Base-by-base conservation (phyloP, 2,888 invertebrate species). In the Biston betularia region DNA sequence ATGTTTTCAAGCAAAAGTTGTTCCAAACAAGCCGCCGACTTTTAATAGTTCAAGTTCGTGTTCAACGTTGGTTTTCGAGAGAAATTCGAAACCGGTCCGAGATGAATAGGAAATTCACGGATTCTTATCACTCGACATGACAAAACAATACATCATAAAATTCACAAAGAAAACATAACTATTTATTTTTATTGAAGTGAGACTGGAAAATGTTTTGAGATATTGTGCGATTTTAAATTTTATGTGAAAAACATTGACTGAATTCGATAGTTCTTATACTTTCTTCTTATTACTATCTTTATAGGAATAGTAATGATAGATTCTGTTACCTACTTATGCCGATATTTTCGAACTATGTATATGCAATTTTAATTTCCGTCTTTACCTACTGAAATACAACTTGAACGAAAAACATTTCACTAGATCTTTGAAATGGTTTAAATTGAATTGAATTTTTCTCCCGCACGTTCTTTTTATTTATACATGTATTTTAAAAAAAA, bases 1-100 rank as follows among this genome's bases (percentile, higher is more conserved):
- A 48, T 12, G 46, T 42, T 53, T 57, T 53, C 35, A 34, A 61
- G 52, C 44, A 54, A 66, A 57, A 62, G 58, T 34, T 44, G 62
- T 42, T 49, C 54, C 35, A 63, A 49, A 57, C 54, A 50, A 60
- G 56, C 63, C 52, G 65, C 65, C 56, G 67, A 44, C 50, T 63
- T 66, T 24, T 65, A 63, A 72, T 58, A 63, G 66, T 72, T 69
- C 67, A 73, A 73, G 63, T 67, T 73, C 65, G 57, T 64, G 59
- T 56, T 15, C 34, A 34, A 54, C n/a, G 59, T 67, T 60, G 35
- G 67, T 55, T 54, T 48, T 33, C 56, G 58, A 71, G 74, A 70
- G 74, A 74, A 70, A 72, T 67, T 52, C 60, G 24, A 64, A 61
- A 72, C 71, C 57, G 59, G 71, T 72, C 55, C 33, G 24, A 52